Evolutionary conservation across 2,888 invertebrate species (phyloP).

Genomic region (Cerastis leucographa): DNA sequence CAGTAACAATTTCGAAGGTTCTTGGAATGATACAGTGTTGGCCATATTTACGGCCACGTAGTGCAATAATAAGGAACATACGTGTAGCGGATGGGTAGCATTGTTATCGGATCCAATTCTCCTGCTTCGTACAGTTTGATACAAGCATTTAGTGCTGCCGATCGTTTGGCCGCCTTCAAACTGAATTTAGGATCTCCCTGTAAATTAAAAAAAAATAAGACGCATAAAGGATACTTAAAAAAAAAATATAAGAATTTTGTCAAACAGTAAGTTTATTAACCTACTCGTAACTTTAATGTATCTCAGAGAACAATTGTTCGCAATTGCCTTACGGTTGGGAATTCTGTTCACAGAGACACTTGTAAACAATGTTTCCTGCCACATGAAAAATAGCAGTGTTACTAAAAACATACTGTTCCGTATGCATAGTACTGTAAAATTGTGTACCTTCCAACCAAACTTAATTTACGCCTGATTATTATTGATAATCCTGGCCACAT

Average conservation of each 20-base stretch:
- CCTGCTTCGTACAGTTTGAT: constrained; percentile 92
- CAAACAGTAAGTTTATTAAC: too few species aligned
- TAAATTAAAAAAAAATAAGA: constrained; percentile 41
- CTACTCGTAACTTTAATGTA: too few species aligned
- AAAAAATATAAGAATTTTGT: too few species aligned
- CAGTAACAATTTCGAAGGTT: background rate
- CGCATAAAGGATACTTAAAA: too few species aligned
- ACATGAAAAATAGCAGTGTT: background rate
- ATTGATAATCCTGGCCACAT: background rate
- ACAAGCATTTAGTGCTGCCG: constrained; percentile 95
- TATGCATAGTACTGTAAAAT: background rate
- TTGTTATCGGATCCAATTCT: constrained; percentile 92
- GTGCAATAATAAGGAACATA: constrained; percentile 64
- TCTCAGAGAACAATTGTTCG: too few species aligned
- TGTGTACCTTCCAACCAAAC: background rate
- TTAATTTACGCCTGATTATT: background rate
- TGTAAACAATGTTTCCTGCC: background rate
- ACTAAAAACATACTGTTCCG: background rate
- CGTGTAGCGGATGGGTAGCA: constrained; percentile 91
- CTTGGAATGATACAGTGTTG: background rate
- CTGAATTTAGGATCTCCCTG: constrained; percentile 91
- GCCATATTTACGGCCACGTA: background rate
- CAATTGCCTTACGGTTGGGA: too few species aligned
- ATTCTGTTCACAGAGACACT: too few species aligned
- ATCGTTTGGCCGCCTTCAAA: constrained; percentile 93